Evolutionary conservation across 2,113 vertebrate species (phyloP).

Genomic region (Monopterus albus): DNA sequence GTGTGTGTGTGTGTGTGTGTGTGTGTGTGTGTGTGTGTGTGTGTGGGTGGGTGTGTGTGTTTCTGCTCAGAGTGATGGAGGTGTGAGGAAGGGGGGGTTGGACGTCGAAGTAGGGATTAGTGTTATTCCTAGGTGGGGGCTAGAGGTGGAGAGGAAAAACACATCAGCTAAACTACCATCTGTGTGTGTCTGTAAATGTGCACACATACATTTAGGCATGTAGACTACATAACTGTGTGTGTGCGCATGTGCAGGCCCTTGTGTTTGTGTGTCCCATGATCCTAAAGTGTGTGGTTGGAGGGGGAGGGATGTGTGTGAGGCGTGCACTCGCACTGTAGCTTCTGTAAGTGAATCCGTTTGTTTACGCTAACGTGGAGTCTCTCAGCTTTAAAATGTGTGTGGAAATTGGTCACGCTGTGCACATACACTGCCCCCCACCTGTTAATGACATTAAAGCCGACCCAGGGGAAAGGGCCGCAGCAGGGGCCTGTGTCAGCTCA

Average conservation of each 20-base stretch:
- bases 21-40: constrained; percentile 66
- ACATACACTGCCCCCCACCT: constrained; percentile 73
- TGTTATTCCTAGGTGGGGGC: too few relatives aligned
- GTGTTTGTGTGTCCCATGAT: too few relatives aligned
- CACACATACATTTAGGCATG: too few relatives aligned
- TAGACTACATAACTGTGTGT: too few relatives aligned
- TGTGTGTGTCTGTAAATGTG: constrained; percentile 19
- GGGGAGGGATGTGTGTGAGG: too few relatives aligned
- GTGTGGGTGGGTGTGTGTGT: constrained; percentile 66
- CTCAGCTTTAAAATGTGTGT: constrained; percentile 34
- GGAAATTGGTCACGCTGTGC: constrained; percentile 8
- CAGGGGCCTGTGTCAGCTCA: constrained; percentile 43
- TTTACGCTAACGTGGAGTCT: constrained; percentile 46
- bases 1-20: constrained; percentile 66
- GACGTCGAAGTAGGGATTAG: constrained; percentile 13
- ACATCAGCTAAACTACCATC: constrained; percentile 12
- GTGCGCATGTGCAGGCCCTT: constrained; percentile 5
- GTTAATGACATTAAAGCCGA: constrained; percentile 82
- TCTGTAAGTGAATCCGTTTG: constrained; percentile 58
- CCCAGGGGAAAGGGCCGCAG: constrained; percentile 40
- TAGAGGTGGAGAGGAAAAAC: constrained; percentile 17
- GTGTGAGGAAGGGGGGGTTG: constrained; percentile 7
- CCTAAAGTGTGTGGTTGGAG: too few relatives aligned
- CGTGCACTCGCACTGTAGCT: constrained; percentile 20
- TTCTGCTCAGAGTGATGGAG: constrained; percentile 58